Percentiles rank a stretch among this genome's conserved stretches.
Evolutionary conservation across 2,797 vertebrate species (phyloP).

Genomic region (Taeniopygia guttata): DNA sequence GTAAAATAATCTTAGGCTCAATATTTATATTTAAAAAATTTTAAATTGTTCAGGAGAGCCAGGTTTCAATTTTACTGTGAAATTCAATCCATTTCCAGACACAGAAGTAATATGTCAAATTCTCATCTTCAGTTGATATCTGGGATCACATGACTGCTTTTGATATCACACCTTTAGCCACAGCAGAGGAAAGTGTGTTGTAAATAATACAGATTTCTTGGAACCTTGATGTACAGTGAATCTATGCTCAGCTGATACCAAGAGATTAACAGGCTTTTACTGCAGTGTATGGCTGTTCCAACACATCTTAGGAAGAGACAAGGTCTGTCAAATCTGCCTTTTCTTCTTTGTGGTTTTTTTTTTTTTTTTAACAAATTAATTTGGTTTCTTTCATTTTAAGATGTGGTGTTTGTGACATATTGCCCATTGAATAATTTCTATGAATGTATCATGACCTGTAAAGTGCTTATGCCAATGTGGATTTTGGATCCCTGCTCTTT

Average conservation of each 20-base stretch:
- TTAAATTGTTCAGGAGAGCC: neutral
- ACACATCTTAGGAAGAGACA: neutral
- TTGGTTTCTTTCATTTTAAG: neutral
- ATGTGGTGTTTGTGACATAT: neutral
- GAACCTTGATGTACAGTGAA: neutral
- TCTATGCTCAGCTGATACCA: neutral
- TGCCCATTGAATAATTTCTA: neutral
- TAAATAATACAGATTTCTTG: conserved; percentile 22
- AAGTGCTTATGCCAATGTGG: neutral
- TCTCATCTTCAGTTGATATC: neutral
- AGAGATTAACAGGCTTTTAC: neutral
- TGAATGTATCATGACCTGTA: neutral
- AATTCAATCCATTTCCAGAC: neutral
- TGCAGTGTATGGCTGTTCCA: neutral
- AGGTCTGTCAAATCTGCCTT: neutral
- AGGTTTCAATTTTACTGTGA: neutral
- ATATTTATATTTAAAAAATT: neutral
- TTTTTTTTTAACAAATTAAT: neutral
- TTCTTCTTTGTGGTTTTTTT: neutral
- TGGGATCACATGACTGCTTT: conserved; percentile 9
- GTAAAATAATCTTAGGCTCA: neutral
- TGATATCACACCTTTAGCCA: conserved; percentile 14
- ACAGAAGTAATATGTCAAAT: neutral
- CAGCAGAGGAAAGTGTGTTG: neutral
- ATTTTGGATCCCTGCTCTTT: neutral